These are phyloP conservation scores for Dicyrtomina minuta DNA, from an alignment of 2,888 invertebrate genomes.

Conservation along the genomic window DNA sequence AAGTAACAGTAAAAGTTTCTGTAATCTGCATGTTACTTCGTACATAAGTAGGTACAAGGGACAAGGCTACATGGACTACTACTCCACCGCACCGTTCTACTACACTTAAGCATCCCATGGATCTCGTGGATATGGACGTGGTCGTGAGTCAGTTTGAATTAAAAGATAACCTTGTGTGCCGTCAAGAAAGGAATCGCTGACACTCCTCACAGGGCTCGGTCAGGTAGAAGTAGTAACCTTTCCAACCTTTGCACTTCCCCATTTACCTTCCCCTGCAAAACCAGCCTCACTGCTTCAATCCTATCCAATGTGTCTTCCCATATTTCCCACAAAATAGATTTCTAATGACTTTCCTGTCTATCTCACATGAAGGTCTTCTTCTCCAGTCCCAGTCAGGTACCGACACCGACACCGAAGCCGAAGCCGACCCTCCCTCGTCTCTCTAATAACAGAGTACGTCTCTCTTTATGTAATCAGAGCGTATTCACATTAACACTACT, in stretches of 20 bases:
- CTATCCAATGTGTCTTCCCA: not conserved
- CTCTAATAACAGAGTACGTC: not conserved
- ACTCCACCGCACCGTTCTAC: too few species aligned
- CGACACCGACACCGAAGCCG: too few species aligned
- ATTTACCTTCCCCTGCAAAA: not conserved
- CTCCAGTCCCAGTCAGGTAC: not conserved
- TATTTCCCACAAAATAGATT: not conserved
- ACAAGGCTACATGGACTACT: too few species aligned
- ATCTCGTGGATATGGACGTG: too few species aligned
- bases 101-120: too few species aligned
- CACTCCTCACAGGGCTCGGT: not conserved
- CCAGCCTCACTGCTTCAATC: not conserved
- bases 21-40: too few species aligned
- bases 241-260: not conserved
- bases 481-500: too few species aligned
- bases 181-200: conserved; percentile 4
- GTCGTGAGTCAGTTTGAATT: not conserved
- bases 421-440: not conserved
- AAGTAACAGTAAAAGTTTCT: too few species aligned
- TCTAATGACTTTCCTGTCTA: conserved; percentile 3
- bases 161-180: conserved; percentile 2
- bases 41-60: too few species aligned
- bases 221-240: conserved; percentile 15
- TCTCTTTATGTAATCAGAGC: too few species aligned
- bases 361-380: conserved; percentile 7